Evolutionary conservation across 2,797 vertebrate genomes (phyloP).

Genomic region (Hoplostethus atlanticus): DNA sequence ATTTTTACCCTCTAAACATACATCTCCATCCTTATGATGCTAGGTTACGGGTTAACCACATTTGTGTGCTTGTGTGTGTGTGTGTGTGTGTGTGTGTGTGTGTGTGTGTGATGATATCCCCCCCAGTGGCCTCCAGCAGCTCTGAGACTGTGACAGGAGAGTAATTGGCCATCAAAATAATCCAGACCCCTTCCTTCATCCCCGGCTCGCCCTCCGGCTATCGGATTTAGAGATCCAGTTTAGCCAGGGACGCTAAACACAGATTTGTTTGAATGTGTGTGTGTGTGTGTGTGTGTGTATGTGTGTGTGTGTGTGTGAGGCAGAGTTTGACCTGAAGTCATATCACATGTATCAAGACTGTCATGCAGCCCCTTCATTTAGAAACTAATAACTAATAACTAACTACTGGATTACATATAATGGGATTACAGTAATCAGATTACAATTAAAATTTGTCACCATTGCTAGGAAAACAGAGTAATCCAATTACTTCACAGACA

Average conservation of each 20-base stretch:
- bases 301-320: constrained; percentile 16
- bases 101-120: constrained; percentile 42
- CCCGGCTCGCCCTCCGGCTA: constrained; percentile 42
- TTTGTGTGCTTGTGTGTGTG: constrained; percentile 42
- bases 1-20: constrained; percentile 47
- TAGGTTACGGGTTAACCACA: constrained; percentile 38
- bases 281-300: constrained; percentile 24
- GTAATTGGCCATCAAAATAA: constrained; percentile 82
- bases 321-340: constrained; percentile 42
- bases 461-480: too few species aligned
- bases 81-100: constrained; percentile 30
- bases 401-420: too few species aligned
- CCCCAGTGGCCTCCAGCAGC: constrained; percentile 61
- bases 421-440: too few species aligned
- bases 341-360: constrained; percentile 20
- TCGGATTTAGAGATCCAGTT: constrained; percentile 65
- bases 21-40: constrained; percentile 36
- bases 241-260: constrained; percentile 60
- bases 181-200: constrained; percentile 72
- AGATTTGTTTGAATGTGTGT: constrained; percentile 24
- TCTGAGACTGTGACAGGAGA: constrained; percentile 72
- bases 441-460: too few species aligned
- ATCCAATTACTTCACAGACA: too few species aligned
- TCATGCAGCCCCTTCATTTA: constrained; percentile 17
- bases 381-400: too few species aligned